Conservation (phyloP, 2,113 vertebrate species). For the Megaceryle torquata region DNA sequence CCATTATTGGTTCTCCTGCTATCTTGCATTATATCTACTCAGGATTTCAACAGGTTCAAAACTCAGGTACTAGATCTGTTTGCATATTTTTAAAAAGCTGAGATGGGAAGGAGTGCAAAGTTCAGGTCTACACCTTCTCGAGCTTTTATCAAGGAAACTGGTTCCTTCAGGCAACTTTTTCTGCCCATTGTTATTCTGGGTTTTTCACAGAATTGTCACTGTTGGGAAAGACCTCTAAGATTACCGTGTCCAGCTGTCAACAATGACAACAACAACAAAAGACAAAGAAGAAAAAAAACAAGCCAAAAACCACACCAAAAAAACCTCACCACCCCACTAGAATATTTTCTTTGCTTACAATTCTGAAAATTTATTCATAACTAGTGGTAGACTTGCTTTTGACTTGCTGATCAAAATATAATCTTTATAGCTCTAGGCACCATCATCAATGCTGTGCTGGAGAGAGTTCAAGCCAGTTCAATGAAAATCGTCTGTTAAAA, state of each 20-base stretch:
- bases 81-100: background rate
- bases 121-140: slow-evolving; percentile 3
- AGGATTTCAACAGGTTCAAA: slow-evolving; percentile 13
- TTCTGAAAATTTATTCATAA: slow-evolving; percentile 50
- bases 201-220: background rate
- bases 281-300: too few species aligned
- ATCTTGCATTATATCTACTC: background rate
- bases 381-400: slow-evolving; percentile 42
- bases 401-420: slow-evolving; percentile 63
- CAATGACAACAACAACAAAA: too few species aligned
- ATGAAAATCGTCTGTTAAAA: slow-evolving; percentile 28
- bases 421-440: slow-evolving; percentile 45
- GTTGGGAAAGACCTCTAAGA: too few species aligned
- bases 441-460: slow-evolving; percentile 38
- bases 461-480: slow-evolving; percentile 49
- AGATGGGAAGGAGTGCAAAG: background rate
- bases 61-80: background rate
- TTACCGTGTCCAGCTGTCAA: too few species aligned
- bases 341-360: background rate
- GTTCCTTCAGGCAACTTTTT: slow-evolving; percentile 25
- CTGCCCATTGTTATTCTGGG: slow-evolving; percentile 27
- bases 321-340: too few species aligned
- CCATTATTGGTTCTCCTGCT: background rate
- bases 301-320: too few species aligned
- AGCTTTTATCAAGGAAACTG: background rate